Evolutionary conservation across 2,797 vertebrate genomes (phyloP).

Genomic region (Nyctibius grandis): DNA sequence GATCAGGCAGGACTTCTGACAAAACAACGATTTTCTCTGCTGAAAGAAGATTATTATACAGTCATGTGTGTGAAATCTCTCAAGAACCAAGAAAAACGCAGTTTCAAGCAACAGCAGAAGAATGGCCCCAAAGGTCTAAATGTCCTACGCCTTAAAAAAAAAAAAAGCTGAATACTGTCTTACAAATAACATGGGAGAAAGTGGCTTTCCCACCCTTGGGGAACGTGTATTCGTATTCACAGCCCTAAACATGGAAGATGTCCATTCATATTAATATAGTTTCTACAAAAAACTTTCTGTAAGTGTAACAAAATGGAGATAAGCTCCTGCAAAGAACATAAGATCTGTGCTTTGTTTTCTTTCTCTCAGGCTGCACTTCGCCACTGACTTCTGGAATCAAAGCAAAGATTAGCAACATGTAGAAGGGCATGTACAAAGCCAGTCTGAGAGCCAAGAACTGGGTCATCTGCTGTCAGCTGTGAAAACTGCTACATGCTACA

Average conservation of each 20-base stretch:
- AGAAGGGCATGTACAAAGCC: background rate
- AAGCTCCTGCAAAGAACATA: background rate
- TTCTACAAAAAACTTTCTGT: background rate
- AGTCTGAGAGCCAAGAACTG: background rate
- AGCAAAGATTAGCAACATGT: background rate
- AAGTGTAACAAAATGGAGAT: background rate
- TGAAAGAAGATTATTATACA: background rate
- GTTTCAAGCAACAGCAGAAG: background rate
- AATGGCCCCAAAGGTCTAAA: background rate
- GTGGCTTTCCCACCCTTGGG: background rate
- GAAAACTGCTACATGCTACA: background rate
- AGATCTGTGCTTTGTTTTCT: background rate
- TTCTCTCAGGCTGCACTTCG: background rate
- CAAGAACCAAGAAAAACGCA: background rate
- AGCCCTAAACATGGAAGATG: background rate
- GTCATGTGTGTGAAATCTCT: background rate
- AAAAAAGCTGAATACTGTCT: background rate
- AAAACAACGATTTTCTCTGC: background rate
- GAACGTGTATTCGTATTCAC: background rate
- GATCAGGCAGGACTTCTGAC: background rate
- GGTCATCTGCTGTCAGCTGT: background rate
- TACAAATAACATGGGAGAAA: background rate
- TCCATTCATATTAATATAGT: background rate
- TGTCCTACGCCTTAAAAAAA: fast-evolving
- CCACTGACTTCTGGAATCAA: background rate